These are phyloP conservation scores for Stigmatopora argus DNA, from an alignment of 2,113 vertebrate species.

Conservation along the genomic window DNA sequence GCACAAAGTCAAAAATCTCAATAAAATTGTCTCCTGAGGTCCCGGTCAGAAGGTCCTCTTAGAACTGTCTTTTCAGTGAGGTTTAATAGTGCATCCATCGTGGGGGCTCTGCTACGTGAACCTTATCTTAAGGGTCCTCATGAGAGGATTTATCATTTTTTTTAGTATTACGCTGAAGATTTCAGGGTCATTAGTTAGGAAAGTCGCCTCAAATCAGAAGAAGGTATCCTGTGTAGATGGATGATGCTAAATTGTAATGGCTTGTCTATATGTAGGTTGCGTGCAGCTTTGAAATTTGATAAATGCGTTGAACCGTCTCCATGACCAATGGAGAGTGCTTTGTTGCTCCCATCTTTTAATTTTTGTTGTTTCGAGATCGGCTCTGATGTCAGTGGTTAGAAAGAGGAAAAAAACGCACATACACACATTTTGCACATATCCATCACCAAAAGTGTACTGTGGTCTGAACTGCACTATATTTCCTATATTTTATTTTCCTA, in stretches of 20 bases:
- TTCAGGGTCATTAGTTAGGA: too few relatives aligned
- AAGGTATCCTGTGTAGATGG: too few relatives aligned
- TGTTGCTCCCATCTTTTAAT: neutral
- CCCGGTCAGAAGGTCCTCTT: neutral
- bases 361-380: slow-evolving; percentile 19
- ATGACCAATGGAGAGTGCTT: neutral
- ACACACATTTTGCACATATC: slow-evolving; percentile 45
- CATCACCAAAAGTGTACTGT: slow-evolving; percentile 32
- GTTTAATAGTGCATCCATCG: neutral
- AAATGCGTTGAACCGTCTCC: too few relatives aligned
- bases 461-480: slow-evolving; percentile 51
- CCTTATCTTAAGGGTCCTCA: too few relatives aligned
- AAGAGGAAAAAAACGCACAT: slow-evolving; percentile 52
- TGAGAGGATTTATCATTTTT: too few relatives aligned
- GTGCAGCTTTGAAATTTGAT: too few relatives aligned
- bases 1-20: slow-evolving; percentile 41
- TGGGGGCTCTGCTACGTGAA: neutral
- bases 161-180: too few relatives aligned
- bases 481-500: slow-evolving; percentile 61
- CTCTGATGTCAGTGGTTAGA: slow-evolving; percentile 27
- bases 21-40: slow-evolving; percentile 42
- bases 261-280: too few relatives aligned
- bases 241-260: too few relatives aligned
- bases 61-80: neutral
- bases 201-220: too few relatives aligned